phyloP scores from a whole-genome alignment of 2,113 vertebrate genomes.

The Crotophaga sulcirostris region DNA sequence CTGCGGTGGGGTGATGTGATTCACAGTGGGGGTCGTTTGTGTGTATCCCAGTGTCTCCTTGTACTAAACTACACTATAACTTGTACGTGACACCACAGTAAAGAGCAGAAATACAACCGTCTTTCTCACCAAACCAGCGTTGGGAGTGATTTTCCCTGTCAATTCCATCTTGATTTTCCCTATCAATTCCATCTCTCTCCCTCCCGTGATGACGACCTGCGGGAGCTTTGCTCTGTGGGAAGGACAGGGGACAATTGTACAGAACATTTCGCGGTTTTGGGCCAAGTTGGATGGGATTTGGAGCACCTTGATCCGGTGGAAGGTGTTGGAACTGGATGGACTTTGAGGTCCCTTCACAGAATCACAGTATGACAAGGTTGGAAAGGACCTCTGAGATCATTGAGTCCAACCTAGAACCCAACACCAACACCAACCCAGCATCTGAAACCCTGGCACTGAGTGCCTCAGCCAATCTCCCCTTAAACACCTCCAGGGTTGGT shows the following conservation, averaged over 20 bases:
- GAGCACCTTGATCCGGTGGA: too few relatives aligned
- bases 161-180: background rate
- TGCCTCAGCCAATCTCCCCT: too few relatives aligned
- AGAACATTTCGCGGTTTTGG: background rate
- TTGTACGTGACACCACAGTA: background rate
- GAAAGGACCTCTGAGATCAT: too few relatives aligned
- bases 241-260: background rate
- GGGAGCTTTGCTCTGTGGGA: background rate
- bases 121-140: background rate
- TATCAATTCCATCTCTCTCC: background rate
- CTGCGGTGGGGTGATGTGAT: background rate
- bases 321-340: too few relatives aligned
- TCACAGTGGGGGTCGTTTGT: background rate
- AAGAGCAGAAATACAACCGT: conserved; percentile 9
- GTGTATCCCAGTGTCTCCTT: background rate
- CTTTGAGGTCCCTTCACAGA: too few relatives aligned
- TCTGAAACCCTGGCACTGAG: too few relatives aligned
- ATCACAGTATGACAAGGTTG: too few relatives aligned
- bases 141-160: background rate
- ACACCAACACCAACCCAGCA: too few relatives aligned
- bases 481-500: too few relatives aligned
- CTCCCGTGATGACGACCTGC: too few relatives aligned
- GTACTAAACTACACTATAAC: background rate
- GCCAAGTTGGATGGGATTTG: too few relatives aligned
- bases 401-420: too few relatives aligned